Base-by-base conservation (phyloP, 2,888 invertebrate species). In the Andrena trimmerana region DNA sequence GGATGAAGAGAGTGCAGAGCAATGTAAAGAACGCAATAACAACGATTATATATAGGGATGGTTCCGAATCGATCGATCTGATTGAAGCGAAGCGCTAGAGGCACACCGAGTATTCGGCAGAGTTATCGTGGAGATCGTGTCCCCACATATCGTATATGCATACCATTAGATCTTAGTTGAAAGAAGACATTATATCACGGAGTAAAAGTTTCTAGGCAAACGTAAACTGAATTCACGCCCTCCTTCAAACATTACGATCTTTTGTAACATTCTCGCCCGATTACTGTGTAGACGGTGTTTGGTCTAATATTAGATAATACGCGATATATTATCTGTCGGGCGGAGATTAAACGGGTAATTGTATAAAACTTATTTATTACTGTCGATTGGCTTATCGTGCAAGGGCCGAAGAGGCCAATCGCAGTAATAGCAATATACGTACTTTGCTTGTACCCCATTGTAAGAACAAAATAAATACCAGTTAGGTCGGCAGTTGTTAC, bases 391-490 rank as follows among this genome's bases (percentile, higher is more conserved):
- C 65, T 69, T 75, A 81, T 75, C 27, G 62, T 73, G 79, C 36
- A 62, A 83, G 62, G 31, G 62, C 29, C 59, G 20, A 36, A 33
- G 27, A 83, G 63, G 52, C 74, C 74, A 75, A 78, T 79, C 70
- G 66, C 73, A 77, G 60, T 75, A 36, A 62, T 74, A 78, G 60
- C 52, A 81, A 65, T 75, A 81, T 80, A 85, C 67, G 75, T 84
- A 85, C 68, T 88, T 73, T 57, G 62, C 70, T 67, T 78, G 62
- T 82, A 86, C 73, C 54, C 72, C 71, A 68, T 57, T 71, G 60
- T 69, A 70, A 70, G 75, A 75, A 77, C 73, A 79, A 81, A 81
- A 74, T 73, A 78, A 85, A 67, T 77, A 83, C 42, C 82, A 80
- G 54, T 84, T 73, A 74, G 72, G 20, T 74, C 63, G 57, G 66